Base-by-base conservation (phyloP, 2,797 vertebrate species). In the Clarias platycephalus region DNA sequence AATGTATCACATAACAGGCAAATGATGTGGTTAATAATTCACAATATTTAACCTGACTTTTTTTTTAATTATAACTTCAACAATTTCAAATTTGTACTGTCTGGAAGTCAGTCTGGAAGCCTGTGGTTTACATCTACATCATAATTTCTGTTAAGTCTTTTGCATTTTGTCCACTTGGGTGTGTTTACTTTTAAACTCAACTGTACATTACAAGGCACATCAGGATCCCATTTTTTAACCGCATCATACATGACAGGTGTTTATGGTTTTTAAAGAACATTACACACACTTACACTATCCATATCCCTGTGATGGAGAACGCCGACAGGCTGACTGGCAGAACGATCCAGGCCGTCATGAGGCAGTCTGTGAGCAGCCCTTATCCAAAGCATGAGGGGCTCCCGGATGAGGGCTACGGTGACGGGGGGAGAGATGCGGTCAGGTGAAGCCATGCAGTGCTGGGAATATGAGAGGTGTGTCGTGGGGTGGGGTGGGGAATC, bases 281-380 rank as follows among this genome's bases (percentile, higher is more conserved):
- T 22, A 31, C 62, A 34, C 76, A 80, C 4, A 94, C 97, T 97
- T 91, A 98, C 97, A 98, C 97, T 85, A 97, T 97, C 97, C 97
- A 97, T 96, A 98, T 97, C 89, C 97, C 97, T 40, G 96, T 97
- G 94, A 98, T 98, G 93, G 96, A 97, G 93, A 97, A 98, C 80
- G 96, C 96, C 90, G 96, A 96, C 91, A 98, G 94, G 95, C 97
- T 97, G 95, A 97, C 95, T 90, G 97, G 97, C 89, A 98, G 95
- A 93, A 98, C 94, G 90, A 97, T 97, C 97, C 97, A 98, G 95
- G 96, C 96, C 94, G 97, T 97, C 97, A 98, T 97, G 94, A 95
- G 95, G 95, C 94, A 95, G 95, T 93, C 93, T 91, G 94, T 94
- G 94, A 93, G 93, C 91, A 89, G 92, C 90, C 91, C 88, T 88